Base-by-base conservation (phyloP, 2,888 invertebrate species). In the Carpatolechia fugitivella region DNA sequence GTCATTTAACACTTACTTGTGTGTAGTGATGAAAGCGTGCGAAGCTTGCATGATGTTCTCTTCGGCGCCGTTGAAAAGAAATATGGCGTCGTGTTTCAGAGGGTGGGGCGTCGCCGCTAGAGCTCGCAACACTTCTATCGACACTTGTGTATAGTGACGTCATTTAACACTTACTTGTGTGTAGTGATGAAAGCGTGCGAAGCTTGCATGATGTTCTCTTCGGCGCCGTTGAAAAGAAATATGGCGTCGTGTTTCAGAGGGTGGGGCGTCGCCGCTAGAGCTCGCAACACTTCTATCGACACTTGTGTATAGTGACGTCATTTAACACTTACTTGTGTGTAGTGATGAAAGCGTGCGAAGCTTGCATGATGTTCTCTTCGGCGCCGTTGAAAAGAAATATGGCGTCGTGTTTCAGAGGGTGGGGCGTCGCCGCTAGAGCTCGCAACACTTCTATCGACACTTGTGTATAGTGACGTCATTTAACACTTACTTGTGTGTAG, bases 121-220 rank as follows among this genome's bases (percentile, higher is more conserved):
- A 55, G 95, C 94, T 63, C 95, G 91, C 68, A 96, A 76, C 61
- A 94, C 91, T 87, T 97, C 97, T 80, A 97, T 85, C n/a, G n/a
- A n/a, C n/a, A n/a, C n/a, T n/a, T n/a, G n/a, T n/a, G n/a, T n/a
- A n/a, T n/a, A n/a, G n/a, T n/a, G n/a, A n/a, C n/a, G n/a, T n/a
- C n/a, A n/a, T n/a, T n/a, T n/a, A n/a, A n/a, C n/a, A n/a, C 51
- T 54, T 62, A 85, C 78, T 87, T 92, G 85, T 98, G 98, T 70
- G 95, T 93, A 3, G 97, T 97, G 76, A 98, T 95, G 85, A 98
- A 98, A 36, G 96, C 98, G 91, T 98, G 98, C 56, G 97, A 95
- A 64, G 78, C 84, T 91, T 96, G 96, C 85, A 97, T 90, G 74
- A 97, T 93, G 88, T 96, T 97, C 89, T 98, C 98, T 87, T 98